A percentile compares a stretch with the other conserved stretches of the same genome.
Evolutionary conservation across 2,797 vertebrate species (phyloP).

Genomic region (Triplophysa bombifrons): DNA sequence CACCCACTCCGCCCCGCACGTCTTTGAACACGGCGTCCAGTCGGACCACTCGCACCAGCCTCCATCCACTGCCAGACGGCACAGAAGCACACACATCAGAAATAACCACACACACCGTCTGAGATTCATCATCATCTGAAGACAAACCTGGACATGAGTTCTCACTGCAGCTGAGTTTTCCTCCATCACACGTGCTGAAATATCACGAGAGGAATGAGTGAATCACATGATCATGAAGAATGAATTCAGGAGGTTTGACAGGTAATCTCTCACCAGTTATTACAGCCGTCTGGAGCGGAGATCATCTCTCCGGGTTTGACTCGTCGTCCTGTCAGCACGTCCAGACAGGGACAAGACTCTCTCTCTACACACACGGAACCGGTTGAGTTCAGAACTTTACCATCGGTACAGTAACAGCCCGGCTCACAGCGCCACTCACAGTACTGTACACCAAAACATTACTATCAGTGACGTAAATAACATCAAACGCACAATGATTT

Average conservation of each 20-base stretch:
- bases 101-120: background rate
- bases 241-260: background rate
- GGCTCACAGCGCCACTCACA: conserved; percentile 86
- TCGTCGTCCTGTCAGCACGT: conserved; percentile 72
- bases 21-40: conserved; percentile 85
- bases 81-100: background rate
- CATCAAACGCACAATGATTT: no score
- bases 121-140: background rate
- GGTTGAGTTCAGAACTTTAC: conserved; percentile 77
- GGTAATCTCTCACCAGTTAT: conserved; percentile 82
- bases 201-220: background rate
- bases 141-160: conserved; percentile 78
- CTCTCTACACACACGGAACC: conserved; percentile 75
- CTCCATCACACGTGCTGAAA: conserved; percentile 81
- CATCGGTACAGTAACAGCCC: conserved; percentile 85
- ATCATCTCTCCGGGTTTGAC: conserved; percentile 68
- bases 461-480: background rate
- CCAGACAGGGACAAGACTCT: conserved; percentile 79
- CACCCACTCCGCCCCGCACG: conserved; percentile 80
- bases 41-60: conserved; percentile 86
- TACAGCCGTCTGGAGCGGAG: conserved; percentile 77
- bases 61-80: conserved; percentile 74
- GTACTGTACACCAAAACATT: conserved; percentile 23
- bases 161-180: conserved; percentile 78
- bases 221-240: background rate